These are phyloP conservation scores for Gerris lacustris DNA, from an alignment of 2,888 invertebrate species.

Conservation along the genomic window DNA sequence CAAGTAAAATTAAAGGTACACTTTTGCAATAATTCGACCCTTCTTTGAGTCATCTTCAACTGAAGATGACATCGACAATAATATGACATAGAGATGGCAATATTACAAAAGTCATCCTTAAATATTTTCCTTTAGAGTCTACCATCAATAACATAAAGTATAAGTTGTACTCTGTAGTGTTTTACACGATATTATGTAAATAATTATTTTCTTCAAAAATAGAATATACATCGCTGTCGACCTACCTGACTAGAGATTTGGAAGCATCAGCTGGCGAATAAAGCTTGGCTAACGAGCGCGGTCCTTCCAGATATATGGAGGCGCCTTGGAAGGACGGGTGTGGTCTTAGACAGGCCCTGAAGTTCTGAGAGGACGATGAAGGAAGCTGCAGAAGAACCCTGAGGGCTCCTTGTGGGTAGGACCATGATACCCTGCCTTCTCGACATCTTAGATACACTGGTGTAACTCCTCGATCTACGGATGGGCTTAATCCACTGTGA, in stretches of 20 bases:
- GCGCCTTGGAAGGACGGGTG: constrained; percentile 37
- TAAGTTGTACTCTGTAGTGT: too few relatives aligned
- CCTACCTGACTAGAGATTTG: constrained; percentile 37
- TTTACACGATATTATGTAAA: too few relatives aligned
- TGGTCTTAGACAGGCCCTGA: constrained; percentile 56
- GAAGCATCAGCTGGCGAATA: constrained; percentile 43
- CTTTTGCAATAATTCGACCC: too few relatives aligned
- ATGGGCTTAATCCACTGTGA: constrained; percentile 20
- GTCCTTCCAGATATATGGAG: constrained; percentile 53
- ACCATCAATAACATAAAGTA: too few relatives aligned
- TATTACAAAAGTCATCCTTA: too few relatives aligned
- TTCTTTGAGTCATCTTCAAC: too few relatives aligned
- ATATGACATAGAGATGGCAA: too few relatives aligned
- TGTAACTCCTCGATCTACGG: constrained; percentile 49
- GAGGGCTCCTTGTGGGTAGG: constrained; percentile 61
- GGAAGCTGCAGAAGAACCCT: constrained; percentile 50
- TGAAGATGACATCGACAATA: too few relatives aligned
- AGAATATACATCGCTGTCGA: too few relatives aligned
- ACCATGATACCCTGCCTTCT: constrained; percentile 59
- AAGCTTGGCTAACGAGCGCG: constrained; percentile 45
- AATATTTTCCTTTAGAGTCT: too few relatives aligned
- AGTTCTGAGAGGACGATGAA: constrained; percentile 47
- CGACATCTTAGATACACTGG: constrained; percentile 65
- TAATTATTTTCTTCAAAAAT: too few relatives aligned
- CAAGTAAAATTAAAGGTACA: too few relatives aligned